Conservation (phyloP, 2,888 invertebrate genomes). For the Lagria hirta region DNA sequence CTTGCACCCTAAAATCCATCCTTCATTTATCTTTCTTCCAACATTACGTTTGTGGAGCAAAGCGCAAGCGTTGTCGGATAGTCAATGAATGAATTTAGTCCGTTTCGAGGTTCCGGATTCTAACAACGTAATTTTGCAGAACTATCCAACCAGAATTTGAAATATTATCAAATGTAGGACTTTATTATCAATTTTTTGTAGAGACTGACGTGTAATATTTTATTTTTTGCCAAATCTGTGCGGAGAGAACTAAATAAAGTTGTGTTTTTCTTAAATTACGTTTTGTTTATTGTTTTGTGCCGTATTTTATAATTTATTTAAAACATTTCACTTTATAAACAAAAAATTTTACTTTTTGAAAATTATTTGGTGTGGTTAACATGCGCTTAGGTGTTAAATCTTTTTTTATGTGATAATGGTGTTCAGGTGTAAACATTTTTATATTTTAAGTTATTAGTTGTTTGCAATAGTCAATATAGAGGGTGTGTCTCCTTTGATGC, state of each 20-base stretch:
- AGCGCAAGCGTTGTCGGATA: conserved; percentile 31
- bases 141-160: conserved; percentile 12
- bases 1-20: conserved; percentile 14
- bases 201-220: neutral
- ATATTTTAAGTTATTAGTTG: conserved; percentile 13
- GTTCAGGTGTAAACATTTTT: conserved; percentile 9
- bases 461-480: conserved; percentile 25
- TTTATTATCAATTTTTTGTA: neutral
- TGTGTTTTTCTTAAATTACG: neutral
- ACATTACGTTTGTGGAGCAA: conserved; percentile 11
- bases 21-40: conserved; percentile 13
- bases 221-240: neutral
- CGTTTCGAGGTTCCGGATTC: conserved; percentile 24
- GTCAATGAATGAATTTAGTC: conserved; percentile 37
- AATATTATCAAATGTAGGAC: conserved; percentile 12
- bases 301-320: too few species aligned
- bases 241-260: neutral
- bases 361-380: conserved; percentile 5
- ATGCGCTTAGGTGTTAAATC: conserved; percentile 2
- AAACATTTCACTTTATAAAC: too few species aligned
- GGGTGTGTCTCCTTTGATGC: conserved; percentile 26
- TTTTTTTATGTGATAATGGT: conserved; percentile 9
- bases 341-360: too few species aligned
- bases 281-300: too few species aligned
- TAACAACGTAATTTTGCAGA: conserved; percentile 24